Base-by-base conservation (phyloP, 2,113 vertebrate genomes). In the Brachypodius melanocephalos region DNA sequence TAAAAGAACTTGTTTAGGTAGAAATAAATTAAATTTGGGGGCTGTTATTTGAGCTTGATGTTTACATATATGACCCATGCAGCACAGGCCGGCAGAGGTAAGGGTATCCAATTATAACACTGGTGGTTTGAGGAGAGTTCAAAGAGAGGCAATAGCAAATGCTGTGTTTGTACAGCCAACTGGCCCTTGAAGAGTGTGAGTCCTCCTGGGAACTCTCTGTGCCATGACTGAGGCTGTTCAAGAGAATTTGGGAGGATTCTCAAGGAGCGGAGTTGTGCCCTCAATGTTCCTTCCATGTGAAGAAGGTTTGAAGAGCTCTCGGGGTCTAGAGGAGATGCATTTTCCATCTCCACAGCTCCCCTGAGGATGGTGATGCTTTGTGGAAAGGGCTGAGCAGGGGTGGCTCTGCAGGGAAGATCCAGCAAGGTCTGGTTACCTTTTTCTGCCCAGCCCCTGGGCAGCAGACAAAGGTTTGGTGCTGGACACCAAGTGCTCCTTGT, bases 1-100 rank as follows among this genome's bases (percentile, higher is more conserved):
- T 98, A 98, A 98, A 98, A 98, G 98, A 98, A 98, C 98, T 98
- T 98, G 98, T 98, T 98, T 98, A 98, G 98, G 97, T 97, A 97
- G 98, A 98, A 98, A 98, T 98, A 98, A 98, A 98, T 98, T 98
- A 98, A 98, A 98, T 98, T 97, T 98, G 96, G 98, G 97, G 96
- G 94, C 93, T 98, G 98, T 97, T 98, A 97, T 98, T 98, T 96
- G 97, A 97, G 94, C 95, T 97, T 91, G 97, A 94, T 97, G 97
- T 97, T 98, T 97, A 97, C 95, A 92, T 97, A 94, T 96, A 91
- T 98, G 98, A 98, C 98, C 97, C 95, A 72, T 21, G 69, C 96
- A 12, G 82, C 88, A 29, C 83, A 83, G 96, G 72, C 92, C 88
- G 77, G 90, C 75, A 29, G 89, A 95, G 90, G 93, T 91, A 90